Evolutionary conservation across 2,888 invertebrate species (phyloP), one percentile per base, ranked within the genome.

Genomic region (Amblyjoppa proteus): DNA sequence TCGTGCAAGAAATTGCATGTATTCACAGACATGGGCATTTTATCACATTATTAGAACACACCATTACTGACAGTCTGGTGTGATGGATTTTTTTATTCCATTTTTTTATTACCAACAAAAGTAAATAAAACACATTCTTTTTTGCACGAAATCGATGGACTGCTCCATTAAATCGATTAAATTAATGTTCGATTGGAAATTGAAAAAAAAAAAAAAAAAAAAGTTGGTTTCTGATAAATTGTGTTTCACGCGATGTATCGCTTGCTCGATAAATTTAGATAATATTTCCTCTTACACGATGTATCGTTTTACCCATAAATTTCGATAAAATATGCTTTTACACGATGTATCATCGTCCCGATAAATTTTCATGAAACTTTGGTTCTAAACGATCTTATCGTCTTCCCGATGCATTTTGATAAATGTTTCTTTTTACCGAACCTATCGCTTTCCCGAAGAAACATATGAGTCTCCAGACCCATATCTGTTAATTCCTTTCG

Each of bases 381-480:
- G 20, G 20, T 20, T 20, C 0, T 20, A 20, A 20, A 20, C 20
- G 20, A 20, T 20, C 20, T 20, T 20, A 20, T 20, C 20, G 20
- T 20, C 20, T 20, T 20, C 20, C 20, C 20, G 20, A 20, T 20
- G 20, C 20, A 20, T 20, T 20, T 58, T 64, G 34, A 31, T 34
- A 16, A 64, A 34, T 34, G 31, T 28, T 64, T 28, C 20, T 49
- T 45, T 4, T 16, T 20, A 9, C 25, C 11, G 34, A 13, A 20
- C 9, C 45, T 38, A 34, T 34, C 31, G 16, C 34, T 71, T 56
- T 38, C n/a, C 49, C 11, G 25, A 70, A 76, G 53, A 49, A 80
- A 80, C 75, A 71, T 56, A 80, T 81, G 71, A 25, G 20, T 28
- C 41, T n/a, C 56, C 13, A 41, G 66, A 71, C 61, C 45, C 56